Conservation (phyloP, 2,113 vertebrate species). For the Albula goreensis region DNA sequence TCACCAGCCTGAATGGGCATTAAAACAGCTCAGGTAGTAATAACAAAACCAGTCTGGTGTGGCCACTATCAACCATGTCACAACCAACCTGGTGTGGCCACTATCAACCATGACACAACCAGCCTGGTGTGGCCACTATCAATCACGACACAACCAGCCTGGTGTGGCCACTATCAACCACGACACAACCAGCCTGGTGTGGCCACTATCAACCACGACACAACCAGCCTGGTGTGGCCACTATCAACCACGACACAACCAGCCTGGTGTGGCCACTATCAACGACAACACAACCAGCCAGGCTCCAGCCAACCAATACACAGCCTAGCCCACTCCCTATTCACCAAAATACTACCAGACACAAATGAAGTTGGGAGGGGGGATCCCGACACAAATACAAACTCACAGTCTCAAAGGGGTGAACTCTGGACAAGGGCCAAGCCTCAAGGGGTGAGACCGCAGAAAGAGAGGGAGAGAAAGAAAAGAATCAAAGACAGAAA, state of each 20-base stretch:
- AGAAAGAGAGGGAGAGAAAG: constrained; percentile 33
- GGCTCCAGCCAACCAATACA: not conserved
- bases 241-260: too few relatives aligned
- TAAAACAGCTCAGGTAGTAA: not conserved
- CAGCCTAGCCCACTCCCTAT: not conserved
- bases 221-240: not conserved
- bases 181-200: not conserved
- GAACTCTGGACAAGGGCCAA: constrained; percentile 41
- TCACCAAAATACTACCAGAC: constrained; percentile 18
- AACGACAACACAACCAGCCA: constrained; percentile 16
- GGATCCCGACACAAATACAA: constrained; percentile 7
- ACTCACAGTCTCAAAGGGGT: constrained; percentile 20
- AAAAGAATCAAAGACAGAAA: constrained; percentile 31
- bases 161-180: not conserved
- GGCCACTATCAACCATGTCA: not conserved
- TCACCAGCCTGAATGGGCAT: not conserved
- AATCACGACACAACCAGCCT: constrained; percentile 16
- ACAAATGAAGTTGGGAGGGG: constrained; percentile 22
- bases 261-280: not conserved
- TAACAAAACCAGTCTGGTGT: too few relatives aligned
- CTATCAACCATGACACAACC: not conserved
- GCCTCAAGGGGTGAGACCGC: constrained; percentile 45
- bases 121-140: not conserved
- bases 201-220: not conserved
- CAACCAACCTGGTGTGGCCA: not conserved